phyloP scores from a whole-genome alignment of 2,888 invertebrate genomes.

The Oxyscelio sp. region DNA sequence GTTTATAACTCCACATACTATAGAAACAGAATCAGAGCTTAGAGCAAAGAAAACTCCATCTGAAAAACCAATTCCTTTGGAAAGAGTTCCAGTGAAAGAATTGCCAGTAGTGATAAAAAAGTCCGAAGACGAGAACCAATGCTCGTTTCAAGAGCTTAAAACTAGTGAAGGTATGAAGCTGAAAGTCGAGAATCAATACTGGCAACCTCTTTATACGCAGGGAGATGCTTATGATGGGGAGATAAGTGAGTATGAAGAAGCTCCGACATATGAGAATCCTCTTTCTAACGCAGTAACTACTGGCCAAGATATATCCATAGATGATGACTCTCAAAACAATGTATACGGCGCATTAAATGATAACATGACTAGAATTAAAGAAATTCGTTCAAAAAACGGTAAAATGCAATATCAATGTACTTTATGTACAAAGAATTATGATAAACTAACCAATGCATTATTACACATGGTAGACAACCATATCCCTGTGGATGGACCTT shows the following conservation, averaged over 20 bases:
- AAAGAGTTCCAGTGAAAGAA: slow-evolving; percentile 54
- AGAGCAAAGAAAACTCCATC: slow-evolving; percentile 18
- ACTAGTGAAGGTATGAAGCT: slow-evolving; percentile 53
- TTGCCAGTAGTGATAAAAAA: slow-evolving; percentile 51
- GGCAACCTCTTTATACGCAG: slow-evolving; percentile 63
- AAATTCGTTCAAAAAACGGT: slow-evolving; percentile 82
- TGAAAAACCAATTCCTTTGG: slow-evolving; percentile 37
- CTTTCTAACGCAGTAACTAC: background rate
- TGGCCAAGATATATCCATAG: background rate
- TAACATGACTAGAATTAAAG: slow-evolving; percentile 85
- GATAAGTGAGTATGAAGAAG: slow-evolving; percentile 68
- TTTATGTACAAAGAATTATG: slow-evolving; percentile 84
- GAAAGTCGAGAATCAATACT: slow-evolving; percentile 65
- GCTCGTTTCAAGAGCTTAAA: slow-evolving; percentile 56
- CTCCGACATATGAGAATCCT: slow-evolving; percentile 30
- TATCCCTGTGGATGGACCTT: slow-evolving; percentile 87
- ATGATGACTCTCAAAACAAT: slow-evolving; percentile 67
- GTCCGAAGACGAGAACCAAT: slow-evolving; percentile 51
- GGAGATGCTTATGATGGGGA: slow-evolving; percentile 64
- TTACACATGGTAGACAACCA: slow-evolving; percentile 86
- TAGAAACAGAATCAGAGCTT: slow-evolving; percentile 21
- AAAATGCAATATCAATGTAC: slow-evolving; percentile 85
- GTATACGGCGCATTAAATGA: slow-evolving; percentile 86
- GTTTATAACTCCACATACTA: slow-evolving; percentile 30
- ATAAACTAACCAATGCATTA: slow-evolving; percentile 81